Evolutionary conservation across 2,797 vertebrate species (phyloP), one percentile per base, ranked within the genome.

Genomic region (Novumbra hubbsi): DNA sequence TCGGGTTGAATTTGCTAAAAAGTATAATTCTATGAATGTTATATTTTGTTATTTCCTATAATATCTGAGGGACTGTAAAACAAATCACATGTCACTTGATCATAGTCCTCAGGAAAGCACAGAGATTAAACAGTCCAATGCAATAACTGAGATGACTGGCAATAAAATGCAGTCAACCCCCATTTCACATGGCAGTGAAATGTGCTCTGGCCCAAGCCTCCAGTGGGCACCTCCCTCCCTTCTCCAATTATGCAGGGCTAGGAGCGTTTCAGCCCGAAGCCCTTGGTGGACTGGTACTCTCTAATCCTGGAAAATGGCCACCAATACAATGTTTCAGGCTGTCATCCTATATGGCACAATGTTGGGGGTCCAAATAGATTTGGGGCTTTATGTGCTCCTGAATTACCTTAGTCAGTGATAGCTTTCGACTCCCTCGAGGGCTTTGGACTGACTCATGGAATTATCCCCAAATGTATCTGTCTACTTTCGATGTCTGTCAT

Each of bases 381-480:
- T 78, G 49, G 27, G 71, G 81, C 16, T 63, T 48, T 55, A 70
- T 34, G 50, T 66, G 72, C 45, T 82, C 27, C 73, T 70, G 52
- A 28, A 73, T 41, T n/a, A 49, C 75, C 75, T 50, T 75, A 69
- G 50, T 73, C 74, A 72, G 72, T 74, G 38, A 0, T 27, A 76
- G 75, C 66, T 82, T 67, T 68, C 0, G 1, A 69, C 73, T 73
- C 84, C 85, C 82, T 81, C 48, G 68, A 80, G 50, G 84, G 82
- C 80, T 75, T 77, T 64, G 52, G 75, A 71, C 78, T 75, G 86
- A 81, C 86, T 84, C 82, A 81, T 80, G 81, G 83, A 72, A 86
- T 8, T 57, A 57, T 57, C n/a, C 21, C 2, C 17, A 21, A 21
- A 24, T 57, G 1, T 85, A 81, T 75, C 72, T 64, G 78, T 41